Evolutionary conservation across 2,888 invertebrate genomes (phyloP).

Genomic region (Pegoplata infirma): DNA sequence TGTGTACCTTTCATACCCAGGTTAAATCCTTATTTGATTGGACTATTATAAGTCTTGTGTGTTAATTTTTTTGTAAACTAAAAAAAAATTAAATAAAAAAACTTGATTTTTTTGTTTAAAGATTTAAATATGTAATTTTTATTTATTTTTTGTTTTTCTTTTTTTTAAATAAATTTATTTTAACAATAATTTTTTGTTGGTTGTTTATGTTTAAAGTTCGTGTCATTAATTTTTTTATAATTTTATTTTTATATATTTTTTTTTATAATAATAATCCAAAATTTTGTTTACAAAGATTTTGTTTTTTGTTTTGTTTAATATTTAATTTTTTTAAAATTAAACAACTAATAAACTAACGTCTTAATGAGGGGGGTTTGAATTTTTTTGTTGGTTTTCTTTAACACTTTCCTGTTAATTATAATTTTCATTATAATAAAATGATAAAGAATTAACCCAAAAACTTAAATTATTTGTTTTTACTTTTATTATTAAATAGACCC

Average conservation of each 20-base stretch:
- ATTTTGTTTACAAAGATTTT: constrained; percentile 24
- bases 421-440: not conserved
- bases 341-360: constrained; percentile 59
- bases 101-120: constrained; percentile 35
- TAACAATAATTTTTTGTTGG: constrained; percentile 39
- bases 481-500: constrained; percentile 36
- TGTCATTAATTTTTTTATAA: constrained; percentile 6
- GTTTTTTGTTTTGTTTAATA: not conserved
- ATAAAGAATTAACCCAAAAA: constrained; percentile 2
- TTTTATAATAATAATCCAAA: constrained; percentile 19
- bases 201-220: constrained; percentile 38
- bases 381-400: not conserved
- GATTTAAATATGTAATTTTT: constrained; percentile 53
- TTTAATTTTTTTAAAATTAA: constrained; percentile 19
- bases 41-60: constrained; percentile 54
- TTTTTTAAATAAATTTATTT: constrained; percentile 53
- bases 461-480: no score
- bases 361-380: constrained; percentile 25
- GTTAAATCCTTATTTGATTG: no score
- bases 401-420: not conserved
- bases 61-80: constrained; percentile 12
- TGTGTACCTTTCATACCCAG: no score
- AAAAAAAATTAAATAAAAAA: constrained; percentile 37
- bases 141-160: constrained; percentile 43
- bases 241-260: constrained; percentile 1